phyloP scores from a whole-genome alignment of 2,888 invertebrate genomes.

The Myopa tessellatipennis region DNA sequence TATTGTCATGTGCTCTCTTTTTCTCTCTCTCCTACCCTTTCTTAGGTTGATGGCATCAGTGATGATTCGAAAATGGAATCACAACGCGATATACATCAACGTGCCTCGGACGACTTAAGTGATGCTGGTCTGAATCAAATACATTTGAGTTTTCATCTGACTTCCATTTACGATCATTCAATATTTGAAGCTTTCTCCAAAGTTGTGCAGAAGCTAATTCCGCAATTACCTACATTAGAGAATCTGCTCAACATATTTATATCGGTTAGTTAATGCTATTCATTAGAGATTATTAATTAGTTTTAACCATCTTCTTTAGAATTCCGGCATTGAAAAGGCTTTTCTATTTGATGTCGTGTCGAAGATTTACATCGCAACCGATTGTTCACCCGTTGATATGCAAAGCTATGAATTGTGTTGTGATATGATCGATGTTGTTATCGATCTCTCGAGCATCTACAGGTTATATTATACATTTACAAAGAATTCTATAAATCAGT shows the following conservation, averaged over 20 bases:
- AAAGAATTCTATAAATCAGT: background rate
- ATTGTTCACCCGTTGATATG: conserved; percentile 99
- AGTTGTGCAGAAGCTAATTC: conserved; percentile 98
- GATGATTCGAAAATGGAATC: conserved; percentile 99
- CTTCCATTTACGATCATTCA: conserved; percentile 99
- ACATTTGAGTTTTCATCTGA: conserved; percentile 93
- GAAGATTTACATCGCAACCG: conserved; percentile 99
- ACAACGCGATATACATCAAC: conserved; percentile 96
- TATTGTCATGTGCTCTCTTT: too few relatives aligned
- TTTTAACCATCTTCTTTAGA: conserved; percentile 72
- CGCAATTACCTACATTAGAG: conserved; percentile 95
- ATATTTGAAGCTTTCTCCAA: conserved; percentile 99
- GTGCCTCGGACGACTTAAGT: conserved; percentile 92
- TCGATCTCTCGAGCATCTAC: conserved; percentile 98
- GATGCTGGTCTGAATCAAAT: conserved; percentile 91
- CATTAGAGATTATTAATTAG: background rate
- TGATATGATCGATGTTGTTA: conserved; percentile 99
- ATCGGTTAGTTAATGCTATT: conserved; percentile 73
- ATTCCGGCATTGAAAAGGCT: conserved; percentile 98
- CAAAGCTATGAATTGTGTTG: conserved; percentile 99
- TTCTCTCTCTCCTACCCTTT: background rate
- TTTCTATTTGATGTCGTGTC: conserved; percentile 99
- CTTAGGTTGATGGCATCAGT: conserved; percentile 92
- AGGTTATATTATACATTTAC: conserved; percentile 75
- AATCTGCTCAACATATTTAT: conserved; percentile 97